Conservation (phyloP, 2,113 vertebrate species). For the Podiceps cristatus region DNA sequence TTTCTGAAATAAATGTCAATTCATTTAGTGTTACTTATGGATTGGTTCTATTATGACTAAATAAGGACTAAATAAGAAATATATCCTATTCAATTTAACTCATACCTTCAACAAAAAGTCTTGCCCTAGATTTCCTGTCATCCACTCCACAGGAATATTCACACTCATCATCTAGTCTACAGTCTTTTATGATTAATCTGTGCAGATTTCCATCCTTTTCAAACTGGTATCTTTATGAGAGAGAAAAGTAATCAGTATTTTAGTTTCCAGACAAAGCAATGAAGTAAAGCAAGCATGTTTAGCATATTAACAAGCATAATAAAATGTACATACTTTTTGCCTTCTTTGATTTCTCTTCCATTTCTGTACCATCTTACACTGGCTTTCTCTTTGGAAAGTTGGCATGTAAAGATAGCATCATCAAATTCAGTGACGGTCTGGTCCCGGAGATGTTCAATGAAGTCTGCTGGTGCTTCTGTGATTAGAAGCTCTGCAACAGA, state of each 20-base stretch:
- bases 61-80: background rate
- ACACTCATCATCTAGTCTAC: slow-evolving; percentile 94
- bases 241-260: background rate
- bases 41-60: background rate
- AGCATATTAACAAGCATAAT: background rate
- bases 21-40: background rate
- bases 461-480: slow-evolving; percentile 95
- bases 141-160: slow-evolving; percentile 98
- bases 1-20: slow-evolving; percentile 82
- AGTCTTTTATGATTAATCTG: slow-evolving; percentile 89
- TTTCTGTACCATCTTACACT: slow-evolving; percentile 93
- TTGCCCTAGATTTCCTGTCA: slow-evolving; percentile 91
- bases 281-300: background rate
- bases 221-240: slow-evolving; percentile 86
- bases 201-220: slow-evolving; percentile 91
- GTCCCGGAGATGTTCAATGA: slow-evolving; percentile 88
- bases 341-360: slow-evolving; percentile 93
- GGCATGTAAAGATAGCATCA: slow-evolving; percentile 92
- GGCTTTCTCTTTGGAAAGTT: slow-evolving; percentile 93
- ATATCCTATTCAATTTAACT: background rate
- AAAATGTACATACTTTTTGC: slow-evolving; percentile 84
- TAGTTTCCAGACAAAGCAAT: background rate
- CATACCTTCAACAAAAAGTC: slow-evolving; percentile 95
- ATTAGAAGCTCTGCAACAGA: slow-evolving; percentile 93
- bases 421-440: slow-evolving; percentile 97